These are phyloP conservation scores for Silurus lanzhouensis DNA, from an alignment of 2,797 vertebrate species.

Conservation along the genomic window DNA sequence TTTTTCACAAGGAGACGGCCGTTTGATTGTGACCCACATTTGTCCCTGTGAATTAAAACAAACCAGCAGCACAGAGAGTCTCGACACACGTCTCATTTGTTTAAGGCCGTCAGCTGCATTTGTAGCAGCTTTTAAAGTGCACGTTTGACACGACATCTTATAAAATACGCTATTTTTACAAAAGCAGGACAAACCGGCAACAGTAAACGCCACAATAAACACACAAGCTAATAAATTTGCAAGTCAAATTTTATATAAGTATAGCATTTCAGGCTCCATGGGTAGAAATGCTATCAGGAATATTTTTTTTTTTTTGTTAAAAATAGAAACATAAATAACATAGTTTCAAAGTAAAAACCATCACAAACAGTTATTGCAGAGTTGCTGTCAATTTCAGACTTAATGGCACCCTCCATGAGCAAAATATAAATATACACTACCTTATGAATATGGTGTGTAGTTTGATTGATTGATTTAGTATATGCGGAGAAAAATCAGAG, in stretches of 20 bases:
- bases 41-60: constrained; percentile 48
- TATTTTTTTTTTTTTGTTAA: background rate
- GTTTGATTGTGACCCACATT: constrained; percentile 55
- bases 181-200: background rate
- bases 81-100: constrained; percentile 35
- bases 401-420: background rate
- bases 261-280: background rate
- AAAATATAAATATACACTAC: background rate
- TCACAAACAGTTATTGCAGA: too few species aligned
- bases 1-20: constrained; percentile 43
- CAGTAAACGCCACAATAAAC: background rate
- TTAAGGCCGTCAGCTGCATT: constrained; percentile 13
- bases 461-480: background rate
- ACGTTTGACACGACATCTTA: constrained; percentile 7
- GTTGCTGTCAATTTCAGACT: background rate
- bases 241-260: background rate
- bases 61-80: constrained; percentile 20
- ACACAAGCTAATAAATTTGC: background rate
- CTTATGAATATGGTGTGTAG: background rate
- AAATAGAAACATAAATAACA: background rate
- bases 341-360: background rate
- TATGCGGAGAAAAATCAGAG: background rate
- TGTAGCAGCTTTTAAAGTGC: constrained; percentile 37
- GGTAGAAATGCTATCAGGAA: background rate
- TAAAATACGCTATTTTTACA: constrained; percentile 14